Evolutionary conservation across 2,888 invertebrate genomes (phyloP), one percentile per base, ranked within the genome.

Genomic region (Rhamnusium bicolor): DNA sequence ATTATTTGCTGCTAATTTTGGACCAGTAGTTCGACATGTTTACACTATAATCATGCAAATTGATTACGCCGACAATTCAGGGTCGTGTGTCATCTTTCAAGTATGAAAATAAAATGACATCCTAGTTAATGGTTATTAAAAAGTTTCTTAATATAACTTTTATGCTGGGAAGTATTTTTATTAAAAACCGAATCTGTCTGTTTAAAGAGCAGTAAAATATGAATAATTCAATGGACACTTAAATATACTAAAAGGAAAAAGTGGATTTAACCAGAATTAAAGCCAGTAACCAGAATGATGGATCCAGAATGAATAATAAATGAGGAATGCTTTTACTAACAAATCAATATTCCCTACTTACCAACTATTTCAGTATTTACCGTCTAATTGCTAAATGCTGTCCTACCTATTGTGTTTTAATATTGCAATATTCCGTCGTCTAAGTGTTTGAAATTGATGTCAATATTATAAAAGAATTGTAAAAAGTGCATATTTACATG

Each of bases 251-350:
- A 54, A 12, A n/a, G 24, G 3, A 54, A 54, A 54, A 54, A 24
- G 54, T 54, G 54, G 27, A 10, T 53, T 49, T 2, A 32, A 32
- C 32, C 32, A n/a, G 40, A 40, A 40, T 40, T 29, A 29, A 29
- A 32, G 32, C 24, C 1, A 12, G 8, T 19, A 53, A 16, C 19
- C 1, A 18, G 16, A 54, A 18, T 54, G 6, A 19, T 18, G 16
- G 10, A 19, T 16, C 5, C 3, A 19, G 16, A 51, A 51, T 54
- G 24, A 54, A 21, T 54, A 53, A 53, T 53, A 24, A 54, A 27
- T 54, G 54, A 27, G 8, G 24, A 54, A 21, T 21, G 54, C 54
- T 54, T 54, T 54, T 54, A 54, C 12, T 54, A 21, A 54, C n/a
- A 12, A 27, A 54, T 27, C 27, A 54, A 54, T 54, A 54, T n/a